phyloP scores from a whole-genome alignment of 2,888 invertebrate species.

The Xylota sylvarum region DNA sequence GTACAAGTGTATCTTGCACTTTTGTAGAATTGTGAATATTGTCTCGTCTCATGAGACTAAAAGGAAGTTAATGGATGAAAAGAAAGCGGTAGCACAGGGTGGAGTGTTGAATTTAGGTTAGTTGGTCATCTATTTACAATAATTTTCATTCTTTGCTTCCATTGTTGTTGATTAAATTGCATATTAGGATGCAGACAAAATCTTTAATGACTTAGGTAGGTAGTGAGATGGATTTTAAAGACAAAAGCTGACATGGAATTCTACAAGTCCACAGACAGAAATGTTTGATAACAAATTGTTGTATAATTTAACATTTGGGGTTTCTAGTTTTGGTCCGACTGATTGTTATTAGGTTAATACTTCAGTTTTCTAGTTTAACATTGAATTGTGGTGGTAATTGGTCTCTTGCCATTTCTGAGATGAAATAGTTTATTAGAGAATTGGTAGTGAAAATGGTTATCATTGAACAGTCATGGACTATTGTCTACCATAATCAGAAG shows the following conservation, averaged over 20 bases:
- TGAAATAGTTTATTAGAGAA: too few species aligned
- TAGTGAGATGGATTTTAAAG: not conserved
- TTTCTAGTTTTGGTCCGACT: too few species aligned
- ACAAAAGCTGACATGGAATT: not conserved
- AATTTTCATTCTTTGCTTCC: not conserved
- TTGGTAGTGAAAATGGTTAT: too few species aligned
- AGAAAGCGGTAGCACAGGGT: not conserved
- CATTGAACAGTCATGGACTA: too few species aligned
- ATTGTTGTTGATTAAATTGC: conserved; percentile 31
- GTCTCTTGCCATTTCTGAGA: too few species aligned
- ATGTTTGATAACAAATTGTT: too few species aligned
- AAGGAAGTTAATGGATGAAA: conserved; percentile 26
- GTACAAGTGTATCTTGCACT: conserved; percentile 10
- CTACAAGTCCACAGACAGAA: too few species aligned
- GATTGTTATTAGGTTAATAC: too few species aligned
- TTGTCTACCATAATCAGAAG: too few species aligned
- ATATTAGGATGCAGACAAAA: conserved; percentile 5
- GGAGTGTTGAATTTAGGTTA: conserved; percentile 26
- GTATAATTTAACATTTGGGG: too few species aligned
- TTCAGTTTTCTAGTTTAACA: too few species aligned
- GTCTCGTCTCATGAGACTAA: conserved; percentile 38
- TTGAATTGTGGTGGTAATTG: too few species aligned
- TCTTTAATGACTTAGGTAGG: not conserved
- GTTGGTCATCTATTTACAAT: conserved; percentile 36
- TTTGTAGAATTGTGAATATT: conserved; percentile 23